A percentile compares a stretch with the other conserved stretches of the same genome.
Conservation (phyloP, 1,140 invertebrate genomes). For the Rhagoletis zephyria region DNA sequence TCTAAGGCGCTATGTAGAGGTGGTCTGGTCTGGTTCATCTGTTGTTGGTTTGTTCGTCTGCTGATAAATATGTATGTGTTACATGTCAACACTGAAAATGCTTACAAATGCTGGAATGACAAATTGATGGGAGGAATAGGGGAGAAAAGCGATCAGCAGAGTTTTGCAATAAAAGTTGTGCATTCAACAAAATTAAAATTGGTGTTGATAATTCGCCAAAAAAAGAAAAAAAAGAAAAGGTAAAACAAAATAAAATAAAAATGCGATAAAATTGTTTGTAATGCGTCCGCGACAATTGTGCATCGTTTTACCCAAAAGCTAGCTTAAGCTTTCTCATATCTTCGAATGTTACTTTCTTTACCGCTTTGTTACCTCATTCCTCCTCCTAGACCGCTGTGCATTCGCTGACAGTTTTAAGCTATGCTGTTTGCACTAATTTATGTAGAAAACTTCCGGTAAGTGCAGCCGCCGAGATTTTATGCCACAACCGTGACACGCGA, state of each 20-base stretch:
- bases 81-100: conserved; percentile 33
- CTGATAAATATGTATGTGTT: conserved; percentile 60
- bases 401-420: background rate
- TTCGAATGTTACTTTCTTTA: background rate
- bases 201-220: background rate
- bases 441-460: conserved; percentile 6
- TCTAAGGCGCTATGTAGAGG: background rate
- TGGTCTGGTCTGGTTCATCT: background rate
- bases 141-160: background rate
- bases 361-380: too few species aligned
- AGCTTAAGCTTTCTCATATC: background rate
- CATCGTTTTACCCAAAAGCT: background rate
- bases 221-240: background rate
- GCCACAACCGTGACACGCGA: background rate
- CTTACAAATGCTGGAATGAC: background rate
- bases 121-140: conserved; percentile 23
- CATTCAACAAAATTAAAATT: background rate
- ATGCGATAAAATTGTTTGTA: background rate
- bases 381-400: background rate
- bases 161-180: background rate
- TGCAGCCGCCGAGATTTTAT: background rate
- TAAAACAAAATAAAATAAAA: background rate
- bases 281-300: background rate
- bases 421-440: background rate
- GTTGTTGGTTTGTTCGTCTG: background rate